Conservation (phyloP, 2,797 vertebrate species). For the Loris lydekkerianus region DNA sequence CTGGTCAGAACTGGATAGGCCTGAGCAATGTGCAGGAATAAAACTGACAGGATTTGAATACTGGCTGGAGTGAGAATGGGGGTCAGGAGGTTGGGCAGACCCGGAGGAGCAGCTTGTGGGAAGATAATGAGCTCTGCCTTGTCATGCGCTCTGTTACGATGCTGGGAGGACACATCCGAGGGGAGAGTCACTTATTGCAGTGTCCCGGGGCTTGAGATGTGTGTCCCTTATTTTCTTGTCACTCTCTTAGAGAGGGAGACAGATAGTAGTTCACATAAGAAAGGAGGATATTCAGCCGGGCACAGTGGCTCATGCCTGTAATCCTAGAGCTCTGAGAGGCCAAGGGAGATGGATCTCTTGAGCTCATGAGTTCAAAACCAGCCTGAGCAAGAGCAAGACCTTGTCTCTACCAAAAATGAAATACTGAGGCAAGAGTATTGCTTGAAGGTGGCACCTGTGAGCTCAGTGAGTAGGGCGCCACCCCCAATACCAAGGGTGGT, state of each 20-base stretch:
- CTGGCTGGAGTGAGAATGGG: too few relatives aligned
- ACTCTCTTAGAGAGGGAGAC: not conserved
- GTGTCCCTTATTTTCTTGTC: not conserved
- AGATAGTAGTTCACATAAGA: fast-evolving
- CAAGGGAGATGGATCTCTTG: too few relatives aligned
- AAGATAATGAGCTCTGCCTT: not conserved
- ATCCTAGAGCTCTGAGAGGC: too few relatives aligned
- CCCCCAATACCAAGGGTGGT: too few relatives aligned
- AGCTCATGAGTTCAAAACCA: too few relatives aligned
- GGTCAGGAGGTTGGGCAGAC: not conserved
- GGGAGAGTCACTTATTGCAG: not conserved
- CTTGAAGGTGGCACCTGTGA: too few relatives aligned
- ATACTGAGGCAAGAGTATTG: too few relatives aligned
- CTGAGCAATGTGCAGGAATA: not conserved
- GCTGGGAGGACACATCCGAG: fast-evolving
- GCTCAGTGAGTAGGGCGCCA: too few relatives aligned
- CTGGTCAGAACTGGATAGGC: not conserved
- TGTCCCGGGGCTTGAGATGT: not conserved
- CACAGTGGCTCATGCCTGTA: too few relatives aligned
- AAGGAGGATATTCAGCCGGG: not conserved
- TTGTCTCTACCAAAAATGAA: too few relatives aligned
- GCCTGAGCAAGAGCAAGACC: too few relatives aligned
- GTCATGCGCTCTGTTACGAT: not conserved
- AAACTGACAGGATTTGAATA: not conserved
- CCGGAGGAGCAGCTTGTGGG: not conserved